Evolutionary conservation across 2,797 vertebrate genomes (phyloP).

Genomic region (Urocyon cinereoargenteus): DNA sequence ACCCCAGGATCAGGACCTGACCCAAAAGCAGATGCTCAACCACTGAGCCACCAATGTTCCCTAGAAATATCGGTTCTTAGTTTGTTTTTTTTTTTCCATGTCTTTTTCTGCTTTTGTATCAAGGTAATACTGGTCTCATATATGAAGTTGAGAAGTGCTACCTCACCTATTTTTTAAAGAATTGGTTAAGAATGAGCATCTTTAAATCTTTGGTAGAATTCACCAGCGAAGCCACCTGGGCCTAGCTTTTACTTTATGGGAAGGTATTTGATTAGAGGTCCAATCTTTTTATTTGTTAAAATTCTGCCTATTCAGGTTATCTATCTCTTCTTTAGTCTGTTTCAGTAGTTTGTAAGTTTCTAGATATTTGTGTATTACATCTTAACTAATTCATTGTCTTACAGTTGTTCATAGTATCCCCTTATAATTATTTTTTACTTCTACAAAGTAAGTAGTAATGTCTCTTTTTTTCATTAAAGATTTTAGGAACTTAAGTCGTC

Average conservation of each 20-base stretch:
- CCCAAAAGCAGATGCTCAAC: too few relatives aligned
- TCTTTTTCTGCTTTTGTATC: not conserved
- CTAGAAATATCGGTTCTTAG: not conserved
- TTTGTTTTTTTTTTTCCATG: not conserved
- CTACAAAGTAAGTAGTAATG: not conserved
- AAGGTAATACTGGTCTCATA: not conserved
- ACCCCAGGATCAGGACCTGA: too few relatives aligned
- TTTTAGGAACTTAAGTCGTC: not conserved
- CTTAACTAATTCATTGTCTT: not conserved
- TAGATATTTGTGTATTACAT: not conserved
- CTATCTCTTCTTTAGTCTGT: not conserved
- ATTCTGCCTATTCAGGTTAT: not conserved
- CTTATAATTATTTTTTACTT: not conserved
- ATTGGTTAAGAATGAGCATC: not conserved
- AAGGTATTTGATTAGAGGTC: not conserved
- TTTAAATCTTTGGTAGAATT: not conserved
- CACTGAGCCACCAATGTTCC: too few relatives aligned
- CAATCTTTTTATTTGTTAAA: not conserved
- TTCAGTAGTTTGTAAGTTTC: not conserved
- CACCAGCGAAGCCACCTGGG: not conserved
- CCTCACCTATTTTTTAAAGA: not conserved
- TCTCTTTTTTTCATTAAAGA: not conserved
- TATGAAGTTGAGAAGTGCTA: not conserved
- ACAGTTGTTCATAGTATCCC: not conserved
- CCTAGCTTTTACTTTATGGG: not conserved